Conservation (phyloP, 2,797 vertebrate genomes). For the Anguilla anguilla region DNA sequence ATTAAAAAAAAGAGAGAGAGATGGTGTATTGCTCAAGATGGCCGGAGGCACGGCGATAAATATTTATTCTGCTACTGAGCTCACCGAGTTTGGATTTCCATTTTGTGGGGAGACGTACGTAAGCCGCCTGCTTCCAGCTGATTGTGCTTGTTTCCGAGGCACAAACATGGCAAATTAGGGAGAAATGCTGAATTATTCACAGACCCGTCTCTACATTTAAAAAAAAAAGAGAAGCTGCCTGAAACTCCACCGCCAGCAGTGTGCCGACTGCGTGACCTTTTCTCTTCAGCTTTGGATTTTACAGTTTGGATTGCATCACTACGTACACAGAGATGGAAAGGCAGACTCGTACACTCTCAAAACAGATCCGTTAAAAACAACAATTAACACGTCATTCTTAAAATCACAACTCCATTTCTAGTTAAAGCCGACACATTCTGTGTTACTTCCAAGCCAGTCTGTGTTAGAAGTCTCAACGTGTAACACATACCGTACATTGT, state of each 20-base stretch:
- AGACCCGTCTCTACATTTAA: conserved; percentile 4
- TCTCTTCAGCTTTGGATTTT: not conserved
- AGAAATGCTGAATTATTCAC: conserved; percentile 22
- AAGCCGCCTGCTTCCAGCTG: not conserved
- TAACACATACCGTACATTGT: too few species aligned
- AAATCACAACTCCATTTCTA: too few species aligned
- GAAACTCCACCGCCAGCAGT: not conserved
- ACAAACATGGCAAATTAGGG: conserved; percentile 18
- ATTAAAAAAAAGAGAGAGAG: not conserved
- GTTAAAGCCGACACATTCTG: too few species aligned
- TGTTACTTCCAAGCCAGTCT: too few species aligned
- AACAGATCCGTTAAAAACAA: too few species aligned
- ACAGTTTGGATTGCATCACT: conserved; percentile 7
- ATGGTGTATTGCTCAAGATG: conserved; percentile 30
- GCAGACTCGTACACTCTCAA: too few species aligned
- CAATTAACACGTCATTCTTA: too few species aligned
- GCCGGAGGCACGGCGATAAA: conserved; percentile 36
- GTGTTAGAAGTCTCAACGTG: too few species aligned
- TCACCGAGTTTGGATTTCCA: conserved; percentile 19
- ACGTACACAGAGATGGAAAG: not conserved
- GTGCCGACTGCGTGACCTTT: not conserved
- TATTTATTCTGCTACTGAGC: conserved; percentile 15
- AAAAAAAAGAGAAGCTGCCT: not conserved
- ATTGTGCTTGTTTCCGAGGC: not conserved
- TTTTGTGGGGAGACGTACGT: not conserved